Evolutionary conservation across 2,888 invertebrate genomes (phyloP).

Genomic region (Tanypteryx hageni): DNA sequence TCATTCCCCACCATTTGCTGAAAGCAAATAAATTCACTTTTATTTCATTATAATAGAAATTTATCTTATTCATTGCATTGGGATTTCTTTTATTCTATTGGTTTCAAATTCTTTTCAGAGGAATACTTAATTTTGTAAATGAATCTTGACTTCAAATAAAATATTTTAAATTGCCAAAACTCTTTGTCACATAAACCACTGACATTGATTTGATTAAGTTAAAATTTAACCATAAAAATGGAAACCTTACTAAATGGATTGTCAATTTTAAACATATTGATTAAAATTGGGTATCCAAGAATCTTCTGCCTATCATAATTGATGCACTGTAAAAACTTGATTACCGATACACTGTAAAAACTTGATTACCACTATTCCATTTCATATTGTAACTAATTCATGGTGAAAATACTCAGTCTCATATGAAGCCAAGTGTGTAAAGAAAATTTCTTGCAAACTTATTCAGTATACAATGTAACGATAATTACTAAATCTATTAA

Average conservation of each 20-base stretch:
- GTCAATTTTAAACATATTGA: background rate
- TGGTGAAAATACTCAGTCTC: no score
- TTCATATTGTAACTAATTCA: no score
- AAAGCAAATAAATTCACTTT: slow-evolving; percentile 49
- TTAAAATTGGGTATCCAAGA: background rate
- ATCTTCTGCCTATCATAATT: background rate
- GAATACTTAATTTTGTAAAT: background rate
- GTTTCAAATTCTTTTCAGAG: background rate
- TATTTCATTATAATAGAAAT: background rate
- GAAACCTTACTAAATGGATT: background rate
- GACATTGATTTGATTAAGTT: no score
- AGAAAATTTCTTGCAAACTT: no score
- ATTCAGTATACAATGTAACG: no score
- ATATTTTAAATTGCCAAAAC: background rate
- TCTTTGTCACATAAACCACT: background rate
- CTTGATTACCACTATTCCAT: no score
- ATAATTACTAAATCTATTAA: no score
- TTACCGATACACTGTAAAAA: no score
- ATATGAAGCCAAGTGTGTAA: no score
- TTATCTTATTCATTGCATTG: background rate
- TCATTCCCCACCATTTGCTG: slow-evolving; percentile 67
- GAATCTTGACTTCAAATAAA: background rate
- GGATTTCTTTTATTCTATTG: background rate
- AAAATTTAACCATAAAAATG: background rate
- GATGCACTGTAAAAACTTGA: no score